Evolutionary conservation across 2,113 vertebrate species (phyloP), one percentile per base, ranked within the genome.

Genomic region (Upupa epops): DNA sequence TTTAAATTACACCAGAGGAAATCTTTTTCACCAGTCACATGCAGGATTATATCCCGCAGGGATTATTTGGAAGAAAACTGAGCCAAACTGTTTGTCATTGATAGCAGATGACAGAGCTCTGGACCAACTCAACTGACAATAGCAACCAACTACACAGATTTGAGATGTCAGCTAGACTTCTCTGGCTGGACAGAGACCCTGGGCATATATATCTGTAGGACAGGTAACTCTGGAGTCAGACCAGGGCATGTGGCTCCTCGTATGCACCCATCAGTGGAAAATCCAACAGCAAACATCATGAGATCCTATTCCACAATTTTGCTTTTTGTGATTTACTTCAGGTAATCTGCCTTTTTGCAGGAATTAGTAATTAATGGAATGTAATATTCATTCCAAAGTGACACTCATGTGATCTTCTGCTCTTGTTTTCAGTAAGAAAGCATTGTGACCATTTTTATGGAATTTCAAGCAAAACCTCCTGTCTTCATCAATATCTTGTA

Each of bases 401-500:
- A 61, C 8, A 26, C 10, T 37, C 5, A 10, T 24, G 19, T 26
- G 18, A 21, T 72, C 31, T 31, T 60, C 29, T 84, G 2, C 5
- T 4, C 13, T 69, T 1, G 0, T 32, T 87, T 85, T 24, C 42
- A 54, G 28, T 25, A 31, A 82, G 58, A 90, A 78, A 63, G 25
- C 0, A 0, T 52, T 66, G 13, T 40, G 25, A 20, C 17, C 0
- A 0, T 6, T 19, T 32, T 66, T 71, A 28, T 12, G 3, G 22
- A 42, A 48, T 76, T 70, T 56, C 68, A 69, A 75, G 24, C 16
- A 42, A 48, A 21, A 6, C 2, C 13, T 15, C 8, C 37, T 14
- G 18, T 54, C 22, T 55, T 54, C 26, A 11, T 83, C 37, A 34
- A 7, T 20, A 76, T 77, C 15, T 8, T 5, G 5, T 4, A 0